Evolutionary conservation across 2,797 vertebrate species (phyloP).

Genomic region (Gymnopithys bicolor): DNA sequence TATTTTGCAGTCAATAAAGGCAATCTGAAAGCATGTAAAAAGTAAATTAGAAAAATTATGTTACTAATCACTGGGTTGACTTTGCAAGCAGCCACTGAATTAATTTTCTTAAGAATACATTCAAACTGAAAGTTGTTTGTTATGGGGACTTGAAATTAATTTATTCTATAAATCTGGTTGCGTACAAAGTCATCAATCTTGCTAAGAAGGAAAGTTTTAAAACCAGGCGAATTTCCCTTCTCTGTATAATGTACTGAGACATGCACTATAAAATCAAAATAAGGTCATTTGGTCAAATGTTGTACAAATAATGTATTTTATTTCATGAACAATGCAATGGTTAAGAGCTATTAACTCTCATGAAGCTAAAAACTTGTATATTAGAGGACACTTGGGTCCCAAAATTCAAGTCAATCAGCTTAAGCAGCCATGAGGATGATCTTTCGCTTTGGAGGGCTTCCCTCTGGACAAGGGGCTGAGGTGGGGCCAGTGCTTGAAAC

Average conservation of each 20-base stretch:
- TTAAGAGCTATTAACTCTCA: neutral
- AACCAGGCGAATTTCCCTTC: neutral
- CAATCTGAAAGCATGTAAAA: neutral
- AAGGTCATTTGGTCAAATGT: neutral
- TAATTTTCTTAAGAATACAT: neutral
- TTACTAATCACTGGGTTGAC: neutral
- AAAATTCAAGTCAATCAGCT: neutral
- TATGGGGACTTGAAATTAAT: neutral
- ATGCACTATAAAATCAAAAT: neutral
- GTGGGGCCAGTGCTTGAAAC: neutral
- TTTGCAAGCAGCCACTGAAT: neutral
- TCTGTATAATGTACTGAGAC: rapidly evolving
- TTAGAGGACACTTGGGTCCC: neutral
- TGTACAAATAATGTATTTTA: neutral
- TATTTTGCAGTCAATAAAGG: neutral
- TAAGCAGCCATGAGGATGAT: neutral
- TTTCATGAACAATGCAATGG: neutral
- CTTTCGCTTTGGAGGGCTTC: neutral
- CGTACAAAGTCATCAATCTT: neutral
- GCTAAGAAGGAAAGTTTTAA: neutral
- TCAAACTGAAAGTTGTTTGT: neutral
- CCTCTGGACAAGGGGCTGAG: neutral
- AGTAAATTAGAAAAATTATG: neutral
- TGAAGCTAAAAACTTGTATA: neutral
- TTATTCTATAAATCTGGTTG: neutral